phyloP scores from a whole-genome alignment of 2,888 invertebrate genomes.

The Pimpla rufipes region DNA sequence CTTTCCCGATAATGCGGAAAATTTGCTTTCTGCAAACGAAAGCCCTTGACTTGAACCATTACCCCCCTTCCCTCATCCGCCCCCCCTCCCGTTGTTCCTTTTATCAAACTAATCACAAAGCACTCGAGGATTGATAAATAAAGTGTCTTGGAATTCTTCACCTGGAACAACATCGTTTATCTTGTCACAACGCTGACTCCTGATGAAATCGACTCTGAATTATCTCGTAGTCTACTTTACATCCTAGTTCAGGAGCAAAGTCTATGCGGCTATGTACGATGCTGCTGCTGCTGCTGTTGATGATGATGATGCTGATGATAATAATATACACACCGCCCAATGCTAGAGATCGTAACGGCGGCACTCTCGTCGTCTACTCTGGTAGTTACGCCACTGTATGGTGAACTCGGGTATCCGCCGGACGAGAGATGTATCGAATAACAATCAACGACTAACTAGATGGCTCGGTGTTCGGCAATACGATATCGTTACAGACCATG shows the following conservation, averaged over 20 bases:
- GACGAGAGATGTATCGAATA: constrained; percentile 54
- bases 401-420: constrained; percentile 37
- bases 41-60: constrained; percentile 11
- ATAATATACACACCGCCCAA: too few species aligned
- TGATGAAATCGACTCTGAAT: constrained; percentile 1
- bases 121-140: constrained; percentile 10
- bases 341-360: neutral
- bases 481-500: constrained; percentile 48
- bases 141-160: constrained; percentile 2
- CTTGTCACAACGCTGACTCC: neutral
- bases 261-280: neutral
- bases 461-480: constrained; percentile 46
- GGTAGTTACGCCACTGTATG: constrained; percentile 7
- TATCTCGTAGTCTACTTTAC: neutral
- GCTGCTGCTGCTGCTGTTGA: too few species aligned
- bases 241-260: neutral
- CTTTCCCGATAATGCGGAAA: constrained; percentile 47
- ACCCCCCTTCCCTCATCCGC: too few species aligned
- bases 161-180: neutral
- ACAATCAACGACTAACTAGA: constrained; percentile 63
- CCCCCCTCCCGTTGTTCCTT: neutral
- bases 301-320: neutral
- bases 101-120: constrained; percentile 35
- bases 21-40: constrained; percentile 48
- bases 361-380: neutral